A percentile compares a stretch with the other conserved stretches of the same genome.
Evolutionary conservation across 2,797 vertebrate genomes (phyloP).

Genomic region (Amniataba percoides): DNA sequence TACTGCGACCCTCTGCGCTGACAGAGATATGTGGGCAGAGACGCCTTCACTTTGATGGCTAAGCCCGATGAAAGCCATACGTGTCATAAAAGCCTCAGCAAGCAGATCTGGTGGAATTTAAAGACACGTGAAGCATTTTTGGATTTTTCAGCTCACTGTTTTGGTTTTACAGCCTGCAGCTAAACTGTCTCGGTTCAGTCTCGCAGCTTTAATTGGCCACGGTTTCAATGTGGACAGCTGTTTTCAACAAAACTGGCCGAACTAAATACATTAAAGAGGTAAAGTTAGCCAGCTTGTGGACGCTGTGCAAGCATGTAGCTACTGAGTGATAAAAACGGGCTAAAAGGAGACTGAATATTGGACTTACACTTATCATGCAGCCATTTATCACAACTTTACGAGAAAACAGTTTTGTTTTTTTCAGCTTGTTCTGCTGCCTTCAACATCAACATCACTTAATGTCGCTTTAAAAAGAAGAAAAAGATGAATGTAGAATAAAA

Average conservation of each 20-base stretch:
- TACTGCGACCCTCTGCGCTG: conserved; percentile 43
- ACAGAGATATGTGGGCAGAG: conserved; percentile 19
- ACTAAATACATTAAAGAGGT: background rate
- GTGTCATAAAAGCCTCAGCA: background rate
- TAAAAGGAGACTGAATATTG: background rate
- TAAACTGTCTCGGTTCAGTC: background rate
- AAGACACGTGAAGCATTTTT: background rate
- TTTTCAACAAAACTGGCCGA: background rate
- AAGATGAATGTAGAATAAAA: background rate
- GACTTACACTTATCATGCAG: background rate
- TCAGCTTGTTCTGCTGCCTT: background rate
- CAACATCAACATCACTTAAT: background rate
- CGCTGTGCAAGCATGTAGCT: no score
- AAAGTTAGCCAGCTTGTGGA: background rate
- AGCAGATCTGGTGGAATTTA: background rate
- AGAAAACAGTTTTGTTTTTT: background rate
- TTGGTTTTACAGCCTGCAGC: no score
- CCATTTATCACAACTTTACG: no score
- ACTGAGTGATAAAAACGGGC: background rate
- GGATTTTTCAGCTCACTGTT: background rate
- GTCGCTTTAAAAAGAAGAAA: background rate
- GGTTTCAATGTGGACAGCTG: background rate
- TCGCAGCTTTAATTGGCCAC: background rate
- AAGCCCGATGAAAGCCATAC: background rate
- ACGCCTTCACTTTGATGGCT: background rate